Percentiles rank a stretch among this genome's conserved stretches.
These are phyloP conservation scores for Phylloscopus whistleri DNA, from an alignment of 2,113 vertebrate genomes.

Conservation along the genomic window DNA sequence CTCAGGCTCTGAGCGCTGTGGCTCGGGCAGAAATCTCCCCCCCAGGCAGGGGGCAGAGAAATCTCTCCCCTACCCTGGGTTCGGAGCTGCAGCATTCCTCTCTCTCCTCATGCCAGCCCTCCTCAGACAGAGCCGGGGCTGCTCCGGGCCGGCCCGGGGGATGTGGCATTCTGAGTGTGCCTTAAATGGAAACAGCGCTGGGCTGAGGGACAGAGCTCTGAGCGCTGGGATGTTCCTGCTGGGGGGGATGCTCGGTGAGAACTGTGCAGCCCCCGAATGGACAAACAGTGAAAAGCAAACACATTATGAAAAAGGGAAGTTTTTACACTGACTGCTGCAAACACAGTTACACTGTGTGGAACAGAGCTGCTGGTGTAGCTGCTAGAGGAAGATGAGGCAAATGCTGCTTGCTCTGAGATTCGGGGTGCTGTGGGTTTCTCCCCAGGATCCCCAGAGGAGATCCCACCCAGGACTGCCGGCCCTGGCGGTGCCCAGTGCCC, in stretches of 20 bases:
- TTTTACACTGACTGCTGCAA: neutral
- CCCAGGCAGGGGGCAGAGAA: neutral
- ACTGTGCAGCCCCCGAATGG: neutral
- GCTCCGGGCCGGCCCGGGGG: neutral
- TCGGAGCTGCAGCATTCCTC: neutral
- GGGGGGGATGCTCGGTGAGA: neutral
- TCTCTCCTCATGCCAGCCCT: neutral
- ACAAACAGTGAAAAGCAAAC: neutral
- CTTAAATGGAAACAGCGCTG: neutral
- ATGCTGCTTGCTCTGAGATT: rapidly evolving
- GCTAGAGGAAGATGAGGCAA: rapidly evolving
- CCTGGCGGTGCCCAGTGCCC: neutral
- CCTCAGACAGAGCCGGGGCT: neutral
- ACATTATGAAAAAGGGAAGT: neutral
- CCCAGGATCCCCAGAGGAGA: too few species aligned
- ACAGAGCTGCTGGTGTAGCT: rapidly evolving
- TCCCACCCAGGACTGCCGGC: too few species aligned
- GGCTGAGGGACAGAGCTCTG: rapidly evolving
- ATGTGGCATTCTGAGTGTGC: neutral
- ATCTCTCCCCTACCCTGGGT: neutral
- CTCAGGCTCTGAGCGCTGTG: neutral
- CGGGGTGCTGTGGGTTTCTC: rapidly evolving
- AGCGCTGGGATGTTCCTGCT: neutral
- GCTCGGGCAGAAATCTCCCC: neutral
- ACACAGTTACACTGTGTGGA: rapidly evolving